Evolutionary conservation across 2,888 invertebrate genomes (phyloP), one percentile per base, ranked within the genome.

Genomic region (Andrena praecox): DNA sequence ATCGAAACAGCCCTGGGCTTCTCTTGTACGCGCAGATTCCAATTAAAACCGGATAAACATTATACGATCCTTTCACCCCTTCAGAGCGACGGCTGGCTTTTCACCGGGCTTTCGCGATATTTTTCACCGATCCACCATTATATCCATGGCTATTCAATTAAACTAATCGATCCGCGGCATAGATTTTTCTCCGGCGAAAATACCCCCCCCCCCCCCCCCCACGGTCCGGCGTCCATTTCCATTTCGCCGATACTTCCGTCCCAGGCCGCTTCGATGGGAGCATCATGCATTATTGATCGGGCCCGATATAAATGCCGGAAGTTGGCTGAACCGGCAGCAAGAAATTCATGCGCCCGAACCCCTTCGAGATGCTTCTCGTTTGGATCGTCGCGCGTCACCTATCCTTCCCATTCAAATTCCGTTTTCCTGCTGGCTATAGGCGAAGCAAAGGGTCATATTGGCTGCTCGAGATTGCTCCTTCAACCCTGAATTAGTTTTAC

Each of bases 31-130:
- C 60, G 74, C 75, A 73, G 69, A 83, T 79, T 72, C 75, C 85
- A 77, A 87, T 83, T 81, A 84, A 75, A 83, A 75, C 48, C 77
- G 50, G 48, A 84, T 76, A 85, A 84, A 81, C 77, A 85, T 80
- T 76, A 81, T 70, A 81, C 77, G 79, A 68, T 60, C 64, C 68
- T 72, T 80, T 64, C 62, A 72, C 67, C 76, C 72, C 33, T 29
- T n/a, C 29, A 20, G 52, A 69, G 31, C 71, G 5, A 5, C 0
- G 5, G 5, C n/a, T 60, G 60, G 52, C 20, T 42, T 31, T 12
- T 4, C 27, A 16, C 6, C 54, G 52, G 73, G 29, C 64, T 74
- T 62, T 75, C 64, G 62, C 68, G 56, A 64, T 63, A 70, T 74
- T 84, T 85, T 72, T 67, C 59, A 33, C 33, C 52, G 62, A 60